phyloP scores from a whole-genome alignment of 1,140 invertebrate genomes.

The Amphibalanus amphitrite region DNA sequence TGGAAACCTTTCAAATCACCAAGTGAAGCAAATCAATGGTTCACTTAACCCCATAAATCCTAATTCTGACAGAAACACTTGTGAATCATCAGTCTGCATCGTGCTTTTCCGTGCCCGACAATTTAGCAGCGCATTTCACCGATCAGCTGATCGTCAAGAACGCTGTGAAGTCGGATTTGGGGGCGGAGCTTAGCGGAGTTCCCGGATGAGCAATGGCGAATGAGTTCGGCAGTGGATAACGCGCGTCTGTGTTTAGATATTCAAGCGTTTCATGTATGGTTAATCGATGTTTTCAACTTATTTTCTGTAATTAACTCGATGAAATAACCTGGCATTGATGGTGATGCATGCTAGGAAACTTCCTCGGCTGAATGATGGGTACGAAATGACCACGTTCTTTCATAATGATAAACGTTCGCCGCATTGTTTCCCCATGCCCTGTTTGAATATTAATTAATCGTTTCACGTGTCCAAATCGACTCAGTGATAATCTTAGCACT shows the following conservation, averaged over 20 bases:
- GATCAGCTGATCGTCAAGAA: background rate
- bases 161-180: background rate
- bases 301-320: background rate
- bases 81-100: too few relatives aligned
- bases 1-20: too few relatives aligned
- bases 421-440: background rate
- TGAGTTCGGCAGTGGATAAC: background rate
- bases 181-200: background rate
- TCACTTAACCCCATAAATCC: too few relatives aligned
- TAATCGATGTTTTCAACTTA: background rate
- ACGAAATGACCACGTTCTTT: slow-evolving; percentile 27
- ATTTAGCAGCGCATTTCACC: background rate
- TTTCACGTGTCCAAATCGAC: too few relatives aligned
- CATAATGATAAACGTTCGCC: background rate
- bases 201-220: background rate
- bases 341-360: slow-evolving; percentile 99
- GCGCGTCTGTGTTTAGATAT: background rate
- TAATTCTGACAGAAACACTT: too few relatives aligned
- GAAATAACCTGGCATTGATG: slow-evolving; percentile 63
- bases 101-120: background rate
- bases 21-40: too few relatives aligned
- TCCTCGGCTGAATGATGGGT: slow-evolving; percentile 95
- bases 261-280: too few relatives aligned
- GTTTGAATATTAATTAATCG: too few relatives aligned
- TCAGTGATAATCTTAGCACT: too few relatives aligned